Evolutionary conservation across 2,113 vertebrate genomes (phyloP).

Genomic region (Anthoscopus minutus): DNA sequence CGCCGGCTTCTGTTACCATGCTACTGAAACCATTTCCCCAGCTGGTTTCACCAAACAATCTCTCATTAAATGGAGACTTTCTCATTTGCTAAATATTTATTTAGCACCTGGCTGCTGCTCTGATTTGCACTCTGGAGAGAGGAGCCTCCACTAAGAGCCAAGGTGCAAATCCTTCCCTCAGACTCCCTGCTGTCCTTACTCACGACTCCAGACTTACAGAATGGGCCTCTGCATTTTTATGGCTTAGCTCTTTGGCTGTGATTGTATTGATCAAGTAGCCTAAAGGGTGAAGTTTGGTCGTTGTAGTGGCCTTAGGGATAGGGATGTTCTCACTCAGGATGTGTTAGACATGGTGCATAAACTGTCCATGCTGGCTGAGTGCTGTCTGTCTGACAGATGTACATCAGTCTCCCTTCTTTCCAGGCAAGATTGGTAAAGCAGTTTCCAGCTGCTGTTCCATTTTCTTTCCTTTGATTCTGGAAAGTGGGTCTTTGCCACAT

Average conservation of each 20-base stretch:
- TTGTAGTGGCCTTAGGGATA: not conserved
- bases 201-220: not conserved
- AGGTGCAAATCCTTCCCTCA: not conserved
- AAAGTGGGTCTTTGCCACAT: not conserved
- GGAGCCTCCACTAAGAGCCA: not conserved
- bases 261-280: not conserved
- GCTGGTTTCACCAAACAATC: not conserved
- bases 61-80: not conserved
- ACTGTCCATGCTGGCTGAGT: not conserved
- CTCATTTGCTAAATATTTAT: conserved; percentile 3
- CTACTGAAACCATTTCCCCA: conserved; percentile 14
- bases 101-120: not conserved
- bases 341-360: not conserved
- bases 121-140: not conserved
- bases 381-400: not conserved
- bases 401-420: not conserved
- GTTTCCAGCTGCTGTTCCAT: not conserved
- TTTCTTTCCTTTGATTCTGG: not conserved
- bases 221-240: not conserved
- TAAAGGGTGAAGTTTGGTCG: not conserved
- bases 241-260: not conserved
- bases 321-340: not conserved
- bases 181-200: not conserved
- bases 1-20: fast-evolving
- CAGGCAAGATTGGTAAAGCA: not conserved